These are phyloP conservation scores for Cololabis saira DNA, from an alignment of 2,113 vertebrate genomes.

Conservation along the genomic window DNA sequence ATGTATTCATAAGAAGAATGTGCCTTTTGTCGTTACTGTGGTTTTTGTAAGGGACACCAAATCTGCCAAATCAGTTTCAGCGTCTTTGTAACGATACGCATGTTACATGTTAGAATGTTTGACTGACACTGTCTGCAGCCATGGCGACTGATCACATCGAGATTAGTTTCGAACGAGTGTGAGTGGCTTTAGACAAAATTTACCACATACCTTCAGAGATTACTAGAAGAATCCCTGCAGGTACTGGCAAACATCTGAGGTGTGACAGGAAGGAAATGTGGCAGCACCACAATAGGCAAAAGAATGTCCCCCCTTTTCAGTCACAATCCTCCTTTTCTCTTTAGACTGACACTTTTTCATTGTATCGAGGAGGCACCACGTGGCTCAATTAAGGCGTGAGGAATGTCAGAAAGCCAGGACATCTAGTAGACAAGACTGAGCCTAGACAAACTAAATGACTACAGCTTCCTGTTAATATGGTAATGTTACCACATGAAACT, in stretches of 20 bases:
- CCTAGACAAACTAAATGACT: constrained; percentile 6
- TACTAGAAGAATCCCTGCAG: constrained; percentile 73
- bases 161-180: constrained; percentile 50
- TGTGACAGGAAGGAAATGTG: constrained; percentile 60
- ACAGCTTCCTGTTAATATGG: neutral
- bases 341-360: constrained; percentile 45
- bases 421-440: constrained; percentile 20
- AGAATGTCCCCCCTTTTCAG: constrained; percentile 46
- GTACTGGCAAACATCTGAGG: constrained; percentile 63
- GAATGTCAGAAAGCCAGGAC: constrained; percentile 53
- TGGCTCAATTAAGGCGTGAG: constrained; percentile 48
- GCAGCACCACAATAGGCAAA: constrained; percentile 63
- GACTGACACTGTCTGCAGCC: constrained; percentile 35
- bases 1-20: neutral
- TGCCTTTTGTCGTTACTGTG: neutral
- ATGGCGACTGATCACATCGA: constrained; percentile 63
- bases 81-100: constrained; percentile 43
- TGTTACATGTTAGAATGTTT: constrained; percentile 4
- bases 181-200: constrained; percentile 56
- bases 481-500: neutral
- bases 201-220: constrained; percentile 71
- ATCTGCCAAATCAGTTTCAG: constrained; percentile 23
- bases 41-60: constrained; percentile 24
- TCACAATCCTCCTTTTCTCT: constrained; percentile 44
- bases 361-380: constrained; percentile 55